Percentiles rank a stretch among this genome's conserved stretches.
Conservation (phyloP, 2,888 invertebrate species). For the Tetheella fluctuosa region DNA sequence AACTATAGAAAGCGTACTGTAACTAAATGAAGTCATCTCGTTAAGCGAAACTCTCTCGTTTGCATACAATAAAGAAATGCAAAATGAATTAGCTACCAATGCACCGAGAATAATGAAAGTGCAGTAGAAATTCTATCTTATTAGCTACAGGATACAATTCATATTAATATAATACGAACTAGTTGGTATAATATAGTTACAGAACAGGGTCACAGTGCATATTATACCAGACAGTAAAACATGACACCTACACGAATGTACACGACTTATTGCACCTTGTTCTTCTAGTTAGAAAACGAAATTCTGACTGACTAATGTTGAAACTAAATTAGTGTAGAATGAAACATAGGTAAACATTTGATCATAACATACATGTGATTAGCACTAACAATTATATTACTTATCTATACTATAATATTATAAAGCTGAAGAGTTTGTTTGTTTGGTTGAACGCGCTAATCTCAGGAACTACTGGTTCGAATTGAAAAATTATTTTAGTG, state of each 20-base stretch:
- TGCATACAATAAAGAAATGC: conserved; percentile 60
- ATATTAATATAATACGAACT: neutral
- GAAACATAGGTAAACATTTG: neutral
- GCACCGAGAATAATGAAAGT: conserved; percentile 18
- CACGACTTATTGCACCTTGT: neutral
- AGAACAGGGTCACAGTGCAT: conserved; percentile 17
- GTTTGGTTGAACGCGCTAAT: no score
- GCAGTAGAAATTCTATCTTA: conserved; percentile 1
- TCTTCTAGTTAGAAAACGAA: neutral
- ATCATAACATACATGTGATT: neutral
- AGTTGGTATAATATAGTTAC: conserved; percentile 14
- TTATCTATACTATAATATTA: no score
- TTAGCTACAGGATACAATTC: neutral
- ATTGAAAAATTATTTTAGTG: no score
- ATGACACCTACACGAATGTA: neutral
- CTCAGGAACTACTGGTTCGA: no score
- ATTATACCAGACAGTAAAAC: conserved; percentile 5
- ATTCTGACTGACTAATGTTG: neutral
- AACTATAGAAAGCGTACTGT: conserved; percentile 32
- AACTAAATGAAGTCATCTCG: conserved; percentile 50
- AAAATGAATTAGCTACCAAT: conserved; percentile 44
- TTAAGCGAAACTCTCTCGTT: conserved; percentile 42
- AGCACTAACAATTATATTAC: neutral
- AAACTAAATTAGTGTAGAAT: neutral
- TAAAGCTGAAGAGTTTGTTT: no score